Conservation (phyloP, 2,113 vertebrate species). For the Callorhinus ursinus region DNA sequence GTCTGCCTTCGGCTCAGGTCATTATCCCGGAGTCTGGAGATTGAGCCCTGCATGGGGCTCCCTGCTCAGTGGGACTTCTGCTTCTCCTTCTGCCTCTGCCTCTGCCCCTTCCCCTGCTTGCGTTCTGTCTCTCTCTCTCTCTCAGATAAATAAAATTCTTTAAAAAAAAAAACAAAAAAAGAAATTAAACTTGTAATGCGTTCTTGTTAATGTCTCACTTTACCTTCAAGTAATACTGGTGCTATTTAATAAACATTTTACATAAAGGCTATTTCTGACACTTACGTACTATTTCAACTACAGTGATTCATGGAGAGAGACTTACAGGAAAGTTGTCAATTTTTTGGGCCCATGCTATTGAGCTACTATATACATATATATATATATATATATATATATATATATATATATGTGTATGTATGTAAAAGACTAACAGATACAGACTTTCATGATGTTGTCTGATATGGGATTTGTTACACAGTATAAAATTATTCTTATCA, state of each 20-base stretch:
- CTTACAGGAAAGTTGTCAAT: conserved; percentile 58
- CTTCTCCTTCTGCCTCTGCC: no score
- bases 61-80: no score
- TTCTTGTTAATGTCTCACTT: conserved; percentile 70
- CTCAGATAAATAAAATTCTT: no score
- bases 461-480: conserved; percentile 51
- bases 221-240: conserved; percentile 65
- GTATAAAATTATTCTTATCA: conserved; percentile 38
- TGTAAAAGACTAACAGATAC: conserved; percentile 66
- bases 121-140: no score
- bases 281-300: conserved; percentile 18
- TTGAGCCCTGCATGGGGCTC: no score
- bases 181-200: conserved; percentile 20
- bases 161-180: neutral
- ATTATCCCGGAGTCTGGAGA: no score
- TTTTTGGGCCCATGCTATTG: conserved; percentile 69
- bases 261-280: conserved; percentile 44
- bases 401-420: conserved; percentile 54
- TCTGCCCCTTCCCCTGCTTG: no score
- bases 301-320: neutral
- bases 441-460: conserved; percentile 61
- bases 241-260: conserved; percentile 75
- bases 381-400: conserved; percentile 11
- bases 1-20: no score
- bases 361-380: conserved; percentile 29